A percentile compares a stretch with the other conserved stretches of the same genome.
These are phyloP conservation scores for Sesia apiformis DNA, from an alignment of 2,888 invertebrate genomes.

Conservation along the genomic window DNA sequence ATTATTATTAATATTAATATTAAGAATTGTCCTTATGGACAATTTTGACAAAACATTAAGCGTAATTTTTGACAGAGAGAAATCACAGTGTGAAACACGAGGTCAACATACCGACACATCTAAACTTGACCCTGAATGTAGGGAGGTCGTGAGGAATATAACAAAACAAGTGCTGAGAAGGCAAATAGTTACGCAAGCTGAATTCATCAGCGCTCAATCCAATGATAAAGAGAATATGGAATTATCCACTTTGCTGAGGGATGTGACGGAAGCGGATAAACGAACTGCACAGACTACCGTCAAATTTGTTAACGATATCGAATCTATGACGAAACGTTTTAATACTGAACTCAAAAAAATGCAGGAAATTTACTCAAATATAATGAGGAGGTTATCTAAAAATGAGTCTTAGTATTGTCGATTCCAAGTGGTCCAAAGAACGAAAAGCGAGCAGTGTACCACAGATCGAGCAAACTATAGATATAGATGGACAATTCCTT, in stretches of 20 bases:
- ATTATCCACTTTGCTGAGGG: conserved; percentile 10
- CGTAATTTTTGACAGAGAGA: no score
- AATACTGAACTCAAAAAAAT: conserved; percentile 13
- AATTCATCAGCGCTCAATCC: conserved; percentile 3
- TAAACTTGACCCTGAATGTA: background rate
- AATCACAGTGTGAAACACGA: no score
- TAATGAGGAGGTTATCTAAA: no score
- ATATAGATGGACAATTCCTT: no score
- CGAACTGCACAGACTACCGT: conserved; percentile 22
- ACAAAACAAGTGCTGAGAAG: conserved; percentile 2
- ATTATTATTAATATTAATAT: no score
- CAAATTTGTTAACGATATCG: conserved; percentile 27
- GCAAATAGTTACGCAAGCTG: conserved; percentile 4
- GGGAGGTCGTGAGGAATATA: conserved; percentile 1
- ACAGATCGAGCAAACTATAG: no score
- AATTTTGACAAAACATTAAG: no score
- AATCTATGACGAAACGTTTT: conserved; percentile 22
- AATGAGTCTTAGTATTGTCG: no score
- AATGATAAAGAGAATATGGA: conserved; percentile 8
- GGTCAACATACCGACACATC: background rate
- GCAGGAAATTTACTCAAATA: no score
- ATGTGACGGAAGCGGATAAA: conserved; percentile 12
- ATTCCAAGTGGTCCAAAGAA: no score
- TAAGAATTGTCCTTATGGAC: no score
- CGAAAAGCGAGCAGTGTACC: no score